Evolutionary conservation across 2,888 invertebrate genomes (phyloP).

Genomic region (Chymomyza procnemis): DNA sequence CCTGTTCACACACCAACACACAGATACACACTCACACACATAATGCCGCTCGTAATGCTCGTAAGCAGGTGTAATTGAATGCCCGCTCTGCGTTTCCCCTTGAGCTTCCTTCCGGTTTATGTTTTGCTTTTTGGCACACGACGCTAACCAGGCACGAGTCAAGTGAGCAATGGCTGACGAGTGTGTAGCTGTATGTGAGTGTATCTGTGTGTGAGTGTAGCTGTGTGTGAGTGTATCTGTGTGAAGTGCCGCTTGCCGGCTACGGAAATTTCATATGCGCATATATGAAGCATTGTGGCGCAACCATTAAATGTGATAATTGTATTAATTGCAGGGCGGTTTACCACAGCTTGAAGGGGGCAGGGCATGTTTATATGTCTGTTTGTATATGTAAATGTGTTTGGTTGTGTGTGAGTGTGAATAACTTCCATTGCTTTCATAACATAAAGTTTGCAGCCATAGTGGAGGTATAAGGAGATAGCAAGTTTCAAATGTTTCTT

Average conservation of each 20-base stretch:
- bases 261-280: conserved; percentile 52
- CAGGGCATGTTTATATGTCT: background rate
- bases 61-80: conserved; percentile 71
- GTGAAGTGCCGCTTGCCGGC: conserved; percentile 29
- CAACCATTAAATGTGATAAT: conserved; percentile 60
- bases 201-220: conserved; percentile 14
- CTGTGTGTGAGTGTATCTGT: conserved; percentile 20
- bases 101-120: background rate
- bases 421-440: background rate
- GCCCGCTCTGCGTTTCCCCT: conserved; percentile 16
- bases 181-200: conserved; percentile 6
- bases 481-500: background rate
- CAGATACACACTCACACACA: conserved; percentile 3
- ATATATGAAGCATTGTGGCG: conserved; percentile 41
- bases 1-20: conserved; percentile 15
- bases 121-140: conserved; percentile 55
- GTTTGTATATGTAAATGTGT: background rate
- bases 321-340: conserved; percentile 59
- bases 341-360: conserved; percentile 21
- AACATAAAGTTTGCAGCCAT: too few relatives aligned
- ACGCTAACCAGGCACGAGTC: conserved; percentile 9
- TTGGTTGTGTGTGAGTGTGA: background rate
- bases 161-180: conserved; percentile 34
- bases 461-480: background rate
- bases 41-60: conserved; percentile 55